phyloP scores from a whole-genome alignment of 2,888 invertebrate species.

The Cheilosia vernalis region DNA sequence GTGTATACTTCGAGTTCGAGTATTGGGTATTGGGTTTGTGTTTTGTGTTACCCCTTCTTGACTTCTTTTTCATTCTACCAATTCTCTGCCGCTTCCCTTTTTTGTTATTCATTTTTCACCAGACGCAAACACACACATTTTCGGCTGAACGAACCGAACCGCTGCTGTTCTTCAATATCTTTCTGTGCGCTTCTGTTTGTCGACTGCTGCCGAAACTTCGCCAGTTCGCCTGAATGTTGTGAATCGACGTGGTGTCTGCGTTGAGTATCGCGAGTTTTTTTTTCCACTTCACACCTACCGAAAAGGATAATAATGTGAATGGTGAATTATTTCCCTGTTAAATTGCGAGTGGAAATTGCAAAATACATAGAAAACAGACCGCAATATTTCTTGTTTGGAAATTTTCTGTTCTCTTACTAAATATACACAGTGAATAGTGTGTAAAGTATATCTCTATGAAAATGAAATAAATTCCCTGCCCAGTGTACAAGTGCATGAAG shows the following conservation, averaged over 20 bases:
- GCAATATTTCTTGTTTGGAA: conserved; percentile 16
- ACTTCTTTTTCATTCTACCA: conserved; percentile 16
- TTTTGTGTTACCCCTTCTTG: conserved; percentile 27
- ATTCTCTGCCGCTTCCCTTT: conserved; percentile 37
- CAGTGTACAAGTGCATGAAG: conserved; percentile 70
- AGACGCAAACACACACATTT: conserved; percentile 44
- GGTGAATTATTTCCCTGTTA: conserved; percentile 44
- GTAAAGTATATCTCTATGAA: conserved; percentile 24
- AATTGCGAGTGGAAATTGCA: conserved; percentile 49
- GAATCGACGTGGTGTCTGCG: conserved; percentile 71
- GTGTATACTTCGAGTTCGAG: neutral
- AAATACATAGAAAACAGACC: conserved; percentile 37
- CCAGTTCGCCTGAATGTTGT: conserved; percentile 75
- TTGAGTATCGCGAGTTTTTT: conserved; percentile 69
- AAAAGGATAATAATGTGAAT: conserved; percentile 63
- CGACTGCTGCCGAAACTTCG: conserved; percentile 65
- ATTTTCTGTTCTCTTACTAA: conserved; percentile 12
- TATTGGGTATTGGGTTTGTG: too few relatives aligned
- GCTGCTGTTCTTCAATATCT: conserved; percentile 1
- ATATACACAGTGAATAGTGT: conserved; percentile 49
- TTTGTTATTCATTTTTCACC: conserved; percentile 40
- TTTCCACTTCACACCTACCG: conserved; percentile 32
- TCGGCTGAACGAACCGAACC: conserved; percentile 6
- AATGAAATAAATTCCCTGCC: conserved; percentile 45
- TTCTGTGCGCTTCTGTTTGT: conserved; percentile 14